These are phyloP conservation scores for Diorhabda sublineata DNA, from an alignment of 1,140 invertebrate species.

Conservation along the genomic window DNA sequence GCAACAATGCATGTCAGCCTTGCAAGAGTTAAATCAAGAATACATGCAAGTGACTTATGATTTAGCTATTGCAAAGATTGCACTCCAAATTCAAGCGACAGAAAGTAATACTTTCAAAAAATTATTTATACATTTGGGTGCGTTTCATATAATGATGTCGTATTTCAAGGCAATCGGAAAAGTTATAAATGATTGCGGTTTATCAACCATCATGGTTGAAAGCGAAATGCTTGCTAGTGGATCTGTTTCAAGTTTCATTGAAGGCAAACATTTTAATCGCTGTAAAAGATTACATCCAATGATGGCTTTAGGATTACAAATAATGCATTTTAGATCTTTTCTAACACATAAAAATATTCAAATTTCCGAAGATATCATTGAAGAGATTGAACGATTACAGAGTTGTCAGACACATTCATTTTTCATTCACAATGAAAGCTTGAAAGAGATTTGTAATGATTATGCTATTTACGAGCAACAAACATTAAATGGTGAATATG, in stretches of 20 bases:
- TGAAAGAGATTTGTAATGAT: no score
- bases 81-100: constrained; percentile 35
- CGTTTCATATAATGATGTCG: constrained; percentile 36
- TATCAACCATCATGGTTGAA: constrained; percentile 41
- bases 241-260: no score
- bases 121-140: constrained; percentile 39
- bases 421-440: no score
- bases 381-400: constrained; percentile 21
- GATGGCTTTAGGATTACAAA: constrained; percentile 29
- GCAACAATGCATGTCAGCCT: no score
- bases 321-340: constrained; percentile 31
- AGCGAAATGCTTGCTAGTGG: constrained; percentile 25
- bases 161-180: constrained; percentile 35
- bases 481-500: constrained; percentile 38
- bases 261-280: no score
- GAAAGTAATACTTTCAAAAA: constrained; percentile 11
- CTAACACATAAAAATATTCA: constrained; percentile 13
- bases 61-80: constrained; percentile 42
- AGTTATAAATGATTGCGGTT: constrained; percentile 40
- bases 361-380: constrained; percentile 29
- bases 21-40: no score
- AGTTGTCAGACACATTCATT: no score
- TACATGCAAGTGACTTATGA: no score
- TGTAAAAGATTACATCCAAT: no score
- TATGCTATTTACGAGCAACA: constrained; percentile 30